Conservation (phyloP, 2,888 invertebrate species). For the Perdita meconis region DNA sequence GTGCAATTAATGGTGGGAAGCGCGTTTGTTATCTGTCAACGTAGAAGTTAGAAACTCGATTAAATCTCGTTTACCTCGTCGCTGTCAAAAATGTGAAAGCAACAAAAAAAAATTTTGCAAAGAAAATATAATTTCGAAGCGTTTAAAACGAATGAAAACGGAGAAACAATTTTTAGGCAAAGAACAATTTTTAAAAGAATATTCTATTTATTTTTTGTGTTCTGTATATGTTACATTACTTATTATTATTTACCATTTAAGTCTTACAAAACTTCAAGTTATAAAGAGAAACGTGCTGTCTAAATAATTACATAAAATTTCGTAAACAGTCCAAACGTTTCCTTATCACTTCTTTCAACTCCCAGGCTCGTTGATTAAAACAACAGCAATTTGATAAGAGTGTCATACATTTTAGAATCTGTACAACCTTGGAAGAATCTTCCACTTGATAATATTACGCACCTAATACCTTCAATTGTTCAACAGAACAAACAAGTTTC, state of each 20-base stretch:
- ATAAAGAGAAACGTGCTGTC: neutral
- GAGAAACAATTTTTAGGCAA: too few species aligned
- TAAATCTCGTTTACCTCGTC: neutral
- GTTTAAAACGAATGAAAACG: too few species aligned
- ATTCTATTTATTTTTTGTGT: conserved; percentile 3
- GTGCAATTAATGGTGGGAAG: conserved; percentile 6
- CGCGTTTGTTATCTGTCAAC: conserved; percentile 15
- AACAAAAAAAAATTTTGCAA: too few species aligned
- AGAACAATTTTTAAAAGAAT: neutral
- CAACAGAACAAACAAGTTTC: too few species aligned
- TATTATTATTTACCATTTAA: neutral
- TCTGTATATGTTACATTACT: neutral
- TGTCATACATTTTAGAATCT: too few species aligned
- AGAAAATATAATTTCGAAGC: too few species aligned
- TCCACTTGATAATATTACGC: neutral
- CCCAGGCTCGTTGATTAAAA: neutral
- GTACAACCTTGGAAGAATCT: neutral
- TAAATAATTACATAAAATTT: neutral
- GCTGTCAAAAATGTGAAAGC: neutral
- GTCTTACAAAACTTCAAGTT: neutral
- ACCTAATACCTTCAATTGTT: too few species aligned
- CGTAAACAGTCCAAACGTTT: neutral
- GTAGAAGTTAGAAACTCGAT: neutral
- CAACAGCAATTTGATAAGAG: neutral
- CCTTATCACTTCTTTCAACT: conserved; percentile 5